Evolutionary conservation across 2,797 vertebrate genomes (phyloP).

Genomic region (Cygnus olor): DNA sequence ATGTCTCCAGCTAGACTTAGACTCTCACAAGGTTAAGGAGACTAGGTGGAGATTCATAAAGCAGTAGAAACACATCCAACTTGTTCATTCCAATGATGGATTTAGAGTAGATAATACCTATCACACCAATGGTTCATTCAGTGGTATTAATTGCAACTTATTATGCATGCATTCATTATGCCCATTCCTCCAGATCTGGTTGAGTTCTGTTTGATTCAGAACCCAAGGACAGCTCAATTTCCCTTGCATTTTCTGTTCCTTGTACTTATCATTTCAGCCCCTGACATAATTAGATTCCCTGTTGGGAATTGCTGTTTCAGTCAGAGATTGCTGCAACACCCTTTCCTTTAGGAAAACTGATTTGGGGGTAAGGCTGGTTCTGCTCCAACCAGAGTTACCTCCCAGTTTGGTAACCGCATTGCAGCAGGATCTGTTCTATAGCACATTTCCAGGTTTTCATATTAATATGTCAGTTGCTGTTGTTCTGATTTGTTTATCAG

Average conservation of each 20-base stretch:
- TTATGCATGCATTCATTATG: constrained; percentile 40
- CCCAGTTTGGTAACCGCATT: neutral
- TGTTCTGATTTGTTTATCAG: neutral
- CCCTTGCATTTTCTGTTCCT: constrained; percentile 6
- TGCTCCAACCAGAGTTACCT: neutral
- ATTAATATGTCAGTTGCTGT: neutral
- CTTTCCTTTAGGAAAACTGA: constrained; percentile 6
- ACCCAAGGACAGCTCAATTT: neutral
- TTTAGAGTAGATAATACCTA: neutral
- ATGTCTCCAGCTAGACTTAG: neutral
- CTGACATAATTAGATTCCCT: constrained; percentile 20
- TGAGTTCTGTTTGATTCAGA: constrained; percentile 44
- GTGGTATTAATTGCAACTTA: constrained; percentile 34
- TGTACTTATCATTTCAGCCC: neutral
- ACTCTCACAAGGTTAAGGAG: neutral
- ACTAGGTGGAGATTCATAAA: neutral
- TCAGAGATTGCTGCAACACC: neutral
- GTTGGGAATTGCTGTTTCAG: constrained; percentile 17
- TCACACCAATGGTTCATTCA: neutral
- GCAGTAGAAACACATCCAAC: neutral
- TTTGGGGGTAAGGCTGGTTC: neutral
- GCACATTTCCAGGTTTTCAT: neutral
- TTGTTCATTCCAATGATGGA: neutral
- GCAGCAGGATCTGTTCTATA: neutral
- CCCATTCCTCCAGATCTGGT: neutral